phyloP scores from a whole-genome alignment of 2,797 vertebrate genomes.

The Gymnothorax reevesii region DNA sequence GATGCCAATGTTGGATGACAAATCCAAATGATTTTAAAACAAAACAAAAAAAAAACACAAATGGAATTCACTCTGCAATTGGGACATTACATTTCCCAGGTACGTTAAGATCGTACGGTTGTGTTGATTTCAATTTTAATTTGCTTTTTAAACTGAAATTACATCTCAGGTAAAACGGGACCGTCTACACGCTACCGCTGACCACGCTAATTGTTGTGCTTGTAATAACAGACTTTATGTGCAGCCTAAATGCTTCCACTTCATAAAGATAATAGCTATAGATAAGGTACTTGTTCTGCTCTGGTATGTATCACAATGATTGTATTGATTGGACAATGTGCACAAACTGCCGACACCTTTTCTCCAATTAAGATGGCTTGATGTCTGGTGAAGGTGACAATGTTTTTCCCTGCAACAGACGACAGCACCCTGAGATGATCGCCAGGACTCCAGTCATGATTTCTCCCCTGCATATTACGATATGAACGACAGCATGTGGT shows the following conservation, averaged over 20 bases:
- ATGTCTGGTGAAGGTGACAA: conserved; percentile 18
- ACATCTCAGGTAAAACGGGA: neutral
- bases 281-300: conserved; percentile 8
- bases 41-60: no score
- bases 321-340: neutral
- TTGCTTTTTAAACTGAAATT: neutral
- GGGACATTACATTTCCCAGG: no score
- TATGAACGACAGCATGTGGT: conserved; percentile 39
- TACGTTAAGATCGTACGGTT: no score
- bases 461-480: conserved; percentile 28
- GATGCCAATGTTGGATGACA: no score
- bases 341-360: neutral
- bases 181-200: neutral
- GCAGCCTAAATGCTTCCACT: neutral
- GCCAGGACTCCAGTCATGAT: conserved; percentile 27
- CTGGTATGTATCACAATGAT: conserved; percentile 27
- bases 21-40: no score
- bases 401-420: conserved; percentile 36
- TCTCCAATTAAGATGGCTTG: neutral
- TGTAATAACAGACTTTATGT: conserved; percentile 8
- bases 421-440: conserved; percentile 38
- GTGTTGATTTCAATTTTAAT: no score
- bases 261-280: neutral
- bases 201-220: neutral
- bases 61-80: no score